Percentiles rank a stretch among this genome's conserved stretches.
phyloP scores from a whole-genome alignment of 2,113 vertebrate species.

The Sialia sialis region DNA sequence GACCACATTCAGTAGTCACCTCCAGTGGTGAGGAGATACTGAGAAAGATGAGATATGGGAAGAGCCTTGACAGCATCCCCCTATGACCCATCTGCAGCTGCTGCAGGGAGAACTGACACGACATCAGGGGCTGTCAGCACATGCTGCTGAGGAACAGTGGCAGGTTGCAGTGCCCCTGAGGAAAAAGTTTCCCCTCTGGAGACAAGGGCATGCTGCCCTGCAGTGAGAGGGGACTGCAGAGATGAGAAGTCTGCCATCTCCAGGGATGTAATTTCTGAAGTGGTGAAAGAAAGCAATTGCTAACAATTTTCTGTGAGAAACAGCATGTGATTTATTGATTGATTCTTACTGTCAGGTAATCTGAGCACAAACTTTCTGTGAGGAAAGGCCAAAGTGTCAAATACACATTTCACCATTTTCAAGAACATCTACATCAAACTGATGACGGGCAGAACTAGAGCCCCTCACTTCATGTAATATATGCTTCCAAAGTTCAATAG shows the following conservation, averaged over 20 bases:
- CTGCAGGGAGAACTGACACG: background rate
- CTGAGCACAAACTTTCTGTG: background rate
- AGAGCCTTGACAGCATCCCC: background rate
- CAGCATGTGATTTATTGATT: background rate
- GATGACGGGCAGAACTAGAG: background rate
- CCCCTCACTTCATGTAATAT: background rate
- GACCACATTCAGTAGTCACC: background rate
- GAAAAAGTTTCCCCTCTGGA: background rate
- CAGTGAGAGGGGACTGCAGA: background rate
- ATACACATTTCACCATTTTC: background rate
- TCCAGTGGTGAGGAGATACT: background rate
- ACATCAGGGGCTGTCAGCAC: background rate
- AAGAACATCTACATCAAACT: background rate
- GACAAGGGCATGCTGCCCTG: background rate
- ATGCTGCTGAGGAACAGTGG: background rate
- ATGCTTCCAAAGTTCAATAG: background rate
- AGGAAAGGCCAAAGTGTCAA: constrained; percentile 36
- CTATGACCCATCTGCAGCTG: background rate
- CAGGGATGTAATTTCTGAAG: background rate
- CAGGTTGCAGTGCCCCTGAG: background rate
- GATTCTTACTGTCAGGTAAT: constrained; percentile 29
- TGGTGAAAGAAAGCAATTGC: background rate
- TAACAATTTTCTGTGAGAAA: constrained; percentile 24
- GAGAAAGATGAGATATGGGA: background rate
- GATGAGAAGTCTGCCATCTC: background rate